phyloP scores from a whole-genome alignment of 2,797 vertebrate species.

The Pyrrhura leucotis region DNA sequence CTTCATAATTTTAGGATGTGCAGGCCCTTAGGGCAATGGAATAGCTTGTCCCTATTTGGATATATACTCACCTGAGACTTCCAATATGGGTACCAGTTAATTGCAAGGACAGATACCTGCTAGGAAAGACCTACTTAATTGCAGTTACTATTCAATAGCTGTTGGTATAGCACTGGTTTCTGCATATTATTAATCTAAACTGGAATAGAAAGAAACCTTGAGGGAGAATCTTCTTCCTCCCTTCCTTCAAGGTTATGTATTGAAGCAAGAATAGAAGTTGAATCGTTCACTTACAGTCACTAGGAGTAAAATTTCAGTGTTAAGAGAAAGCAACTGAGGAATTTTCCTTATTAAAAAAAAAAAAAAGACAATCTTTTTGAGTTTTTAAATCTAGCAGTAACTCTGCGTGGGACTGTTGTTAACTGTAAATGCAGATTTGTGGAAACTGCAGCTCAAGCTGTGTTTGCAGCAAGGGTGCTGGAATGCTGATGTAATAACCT shows the following conservation, averaged over 20 bases:
- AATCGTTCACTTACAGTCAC: neutral
- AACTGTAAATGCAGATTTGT: neutral
- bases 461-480: neutral
- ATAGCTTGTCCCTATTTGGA: neutral
- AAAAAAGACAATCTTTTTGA: neutral
- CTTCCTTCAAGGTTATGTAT: neutral
- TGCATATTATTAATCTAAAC: neutral
- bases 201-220: neutral
- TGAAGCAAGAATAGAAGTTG: neutral
- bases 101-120: neutral
- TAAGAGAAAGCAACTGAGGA: neutral
- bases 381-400: neutral
- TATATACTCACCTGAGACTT: neutral
- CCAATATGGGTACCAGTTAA: neutral
- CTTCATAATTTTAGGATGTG: neutral
- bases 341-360: neutral
- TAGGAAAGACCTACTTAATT: slow-evolving; percentile 4
- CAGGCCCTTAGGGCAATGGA: neutral
- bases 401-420: neutral
- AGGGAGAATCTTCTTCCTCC: neutral
- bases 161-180: neutral
- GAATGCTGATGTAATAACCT: neutral
- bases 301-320: neutral
- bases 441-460: neutral
- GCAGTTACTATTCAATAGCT: neutral